Percentiles rank a stretch among this genome's conserved stretches.
These are phyloP conservation scores for Caenorhabditis virilis DNA, from an alignment of 2,888 invertebrate species.

Conservation along the genomic window DNA sequence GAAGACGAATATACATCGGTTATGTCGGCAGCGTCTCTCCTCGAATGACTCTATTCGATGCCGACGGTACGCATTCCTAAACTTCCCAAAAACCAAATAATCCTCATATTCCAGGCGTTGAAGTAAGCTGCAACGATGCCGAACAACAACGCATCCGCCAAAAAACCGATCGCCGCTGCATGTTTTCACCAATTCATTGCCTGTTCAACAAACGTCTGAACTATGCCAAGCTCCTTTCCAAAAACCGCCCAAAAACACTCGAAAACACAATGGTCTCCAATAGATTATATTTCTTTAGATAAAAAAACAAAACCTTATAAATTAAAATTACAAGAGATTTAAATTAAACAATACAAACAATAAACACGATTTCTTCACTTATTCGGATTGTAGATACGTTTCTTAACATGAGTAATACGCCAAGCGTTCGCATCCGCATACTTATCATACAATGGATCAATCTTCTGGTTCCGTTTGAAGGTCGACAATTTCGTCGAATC, in stretches of 20 bases:
- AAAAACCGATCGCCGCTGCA: conserved; percentile 29
- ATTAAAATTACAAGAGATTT: neutral
- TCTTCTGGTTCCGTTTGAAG: conserved; percentile 96
- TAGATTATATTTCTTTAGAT: neutral
- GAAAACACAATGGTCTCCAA: neutral
- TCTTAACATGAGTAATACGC: conserved; percentile 82
- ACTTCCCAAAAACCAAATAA: neutral
- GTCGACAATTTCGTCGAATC: conserved; percentile 97
- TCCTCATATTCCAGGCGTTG: conserved; percentile 15
- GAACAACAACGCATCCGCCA: conserved; percentile 18
- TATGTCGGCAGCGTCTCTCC: no score
- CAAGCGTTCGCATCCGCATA: conserved; percentile 97
- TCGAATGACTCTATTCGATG: neutral
- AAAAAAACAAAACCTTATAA: neutral
- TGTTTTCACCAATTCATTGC: conserved; percentile 49
- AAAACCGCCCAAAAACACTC: neutral
- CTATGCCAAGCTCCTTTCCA: neutral
- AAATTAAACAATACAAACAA: conserved; percentile 11
- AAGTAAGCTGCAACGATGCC: conserved; percentile 19
- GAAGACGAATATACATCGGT: neutral
- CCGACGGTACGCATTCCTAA: neutral
- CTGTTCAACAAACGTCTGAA: conserved; percentile 37
- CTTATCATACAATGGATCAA: conserved; percentile 97
- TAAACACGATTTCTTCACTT: conserved; percentile 43
- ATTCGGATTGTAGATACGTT: conserved; percentile 69